Percentiles rank a stretch among this genome's conserved stretches.
Evolutionary conservation across 2,888 invertebrate species (phyloP).

Genomic region (Tuberolachnus salignus): DNA sequence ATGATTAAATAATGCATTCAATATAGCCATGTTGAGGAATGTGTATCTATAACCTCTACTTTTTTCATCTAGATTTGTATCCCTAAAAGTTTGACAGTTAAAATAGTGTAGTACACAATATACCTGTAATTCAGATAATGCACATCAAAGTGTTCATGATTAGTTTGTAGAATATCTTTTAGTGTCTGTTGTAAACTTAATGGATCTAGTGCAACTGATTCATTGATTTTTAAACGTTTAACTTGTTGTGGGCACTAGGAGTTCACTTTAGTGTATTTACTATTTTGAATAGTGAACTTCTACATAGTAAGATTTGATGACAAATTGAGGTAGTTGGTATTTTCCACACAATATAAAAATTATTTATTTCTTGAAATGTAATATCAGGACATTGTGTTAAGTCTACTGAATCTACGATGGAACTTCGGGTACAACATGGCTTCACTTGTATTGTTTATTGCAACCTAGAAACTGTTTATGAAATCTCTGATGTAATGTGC

Average conservation of each 20-base stretch:
- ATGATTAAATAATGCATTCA: slow-evolving; percentile 70
- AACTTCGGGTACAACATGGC: slow-evolving; percentile 9
- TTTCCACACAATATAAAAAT: slow-evolving; percentile 70
- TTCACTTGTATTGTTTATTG: neutral
- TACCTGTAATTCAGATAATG: slow-evolving; percentile 84
- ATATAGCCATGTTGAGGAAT: slow-evolving; percentile 85
- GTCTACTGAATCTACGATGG: slow-evolving; percentile 45
- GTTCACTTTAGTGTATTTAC: slow-evolving; percentile 51
- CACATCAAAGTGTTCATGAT: slow-evolving; percentile 81
- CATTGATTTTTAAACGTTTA: slow-evolving; percentile 79
- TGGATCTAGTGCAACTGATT: slow-evolving; percentile 78
- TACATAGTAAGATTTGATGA: slow-evolving; percentile 69
- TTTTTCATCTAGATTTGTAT: slow-evolving; percentile 65
- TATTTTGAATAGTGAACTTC: slow-evolving; percentile 64
- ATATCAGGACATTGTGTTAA: slow-evolving; percentile 75
- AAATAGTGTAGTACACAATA: slow-evolving; percentile 83
- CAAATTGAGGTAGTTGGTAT: slow-evolving; percentile 67
- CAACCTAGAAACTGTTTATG: neutral
- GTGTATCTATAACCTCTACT: slow-evolving; percentile 82
- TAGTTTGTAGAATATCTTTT: slow-evolving; percentile 74
- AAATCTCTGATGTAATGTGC: slow-evolving; percentile 30
- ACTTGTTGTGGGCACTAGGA: slow-evolving; percentile 85
- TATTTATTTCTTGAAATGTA: slow-evolving; percentile 72
- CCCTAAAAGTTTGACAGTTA: slow-evolving; percentile 69
- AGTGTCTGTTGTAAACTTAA: slow-evolving; percentile 77